A percentile compares a stretch with the other conserved stretches of the same genome.
Evolutionary conservation across 2,888 invertebrate species (phyloP).

Genomic region (Chirona hameri): DNA sequence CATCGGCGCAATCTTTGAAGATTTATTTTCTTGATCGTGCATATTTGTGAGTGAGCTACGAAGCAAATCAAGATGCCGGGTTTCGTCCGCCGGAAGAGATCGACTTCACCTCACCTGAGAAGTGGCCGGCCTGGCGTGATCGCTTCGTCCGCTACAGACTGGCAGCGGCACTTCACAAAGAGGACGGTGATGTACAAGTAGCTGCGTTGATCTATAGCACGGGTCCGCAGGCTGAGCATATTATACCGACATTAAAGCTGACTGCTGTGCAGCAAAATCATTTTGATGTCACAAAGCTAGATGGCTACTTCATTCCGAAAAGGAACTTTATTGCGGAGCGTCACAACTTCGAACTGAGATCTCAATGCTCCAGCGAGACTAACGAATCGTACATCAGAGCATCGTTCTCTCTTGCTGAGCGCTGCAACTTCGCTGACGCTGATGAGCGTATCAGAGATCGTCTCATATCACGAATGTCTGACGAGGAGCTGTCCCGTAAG

Average conservation of each 20-base stretch:
- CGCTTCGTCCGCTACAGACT: neutral
- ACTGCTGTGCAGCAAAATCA: neutral
- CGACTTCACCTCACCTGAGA: neutral
- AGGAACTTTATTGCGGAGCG: neutral
- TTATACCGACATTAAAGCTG: neutral
- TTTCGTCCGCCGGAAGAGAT: neutral
- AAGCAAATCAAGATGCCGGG: neutral
- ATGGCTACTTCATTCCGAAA: neutral
- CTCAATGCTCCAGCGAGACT: neutral
- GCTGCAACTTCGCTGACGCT: neutral
- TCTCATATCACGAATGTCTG: neutral
- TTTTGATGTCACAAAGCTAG: neutral
- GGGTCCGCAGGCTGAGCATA: neutral
- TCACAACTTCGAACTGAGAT: neutral
- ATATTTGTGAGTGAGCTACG: no score
- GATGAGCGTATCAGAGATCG: neutral
- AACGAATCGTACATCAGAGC: neutral
- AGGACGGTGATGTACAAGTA: neutral
- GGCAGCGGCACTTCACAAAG: neutral
- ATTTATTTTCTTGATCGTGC: no score
- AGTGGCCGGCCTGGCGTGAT: neutral
- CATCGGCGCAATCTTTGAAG: no score
- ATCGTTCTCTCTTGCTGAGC: neutral
- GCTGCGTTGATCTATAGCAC: neutral
- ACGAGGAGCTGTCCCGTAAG: neutral